Evolutionary conservation across 2,888 invertebrate species (phyloP), one percentile per base, ranked within the genome.

Genomic region (Craniophora ligustri): DNA sequence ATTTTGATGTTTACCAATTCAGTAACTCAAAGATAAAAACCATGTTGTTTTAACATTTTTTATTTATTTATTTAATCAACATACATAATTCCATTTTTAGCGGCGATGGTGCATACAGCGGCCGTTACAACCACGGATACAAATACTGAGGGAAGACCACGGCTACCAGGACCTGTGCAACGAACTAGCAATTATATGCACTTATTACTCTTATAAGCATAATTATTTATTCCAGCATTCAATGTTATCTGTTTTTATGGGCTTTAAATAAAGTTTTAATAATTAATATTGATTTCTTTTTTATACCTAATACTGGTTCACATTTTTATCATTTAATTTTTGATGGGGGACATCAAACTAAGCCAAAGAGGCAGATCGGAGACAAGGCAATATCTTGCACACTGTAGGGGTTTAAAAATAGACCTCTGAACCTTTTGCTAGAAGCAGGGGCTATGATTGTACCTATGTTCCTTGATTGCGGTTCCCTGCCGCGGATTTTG

Each of bases 71-170:
- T n/a, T n/a, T n/a, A n/a, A n/a, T n/a, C n/a, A n/a, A n/a, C n/a
- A n/a, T n/a, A n/a, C n/a, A n/a, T 44, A 44, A 21, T 42, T 50
- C 64, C 26, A 40, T 66, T 78, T 77, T 36, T 78, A 87, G 87
- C 8, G 84, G 79, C 2, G 83, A 82, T 7, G 86, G 84, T 6
- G 67, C 82, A 2, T 87, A 87, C 79, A 72, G 83, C 60, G 72
- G 81, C 3, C 66, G 65, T 21, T 77, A 83, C 71, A 76, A 82
- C 71, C 74, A 78, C 41, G 79, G 82, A 2, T 85, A 86, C 70
- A 78, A 79, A 59, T 85, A 82, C 67, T 84, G 51, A 75, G 8
- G 34, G 39, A 16, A 46, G 62, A 72, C 49, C 21, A 45, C 50
- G 39, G 44, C 60, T 40, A 35, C 28, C 8, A 34, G 16, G 2